phyloP scores from a whole-genome alignment of 2,888 invertebrate species.

The Mythimna pallens region DNA sequence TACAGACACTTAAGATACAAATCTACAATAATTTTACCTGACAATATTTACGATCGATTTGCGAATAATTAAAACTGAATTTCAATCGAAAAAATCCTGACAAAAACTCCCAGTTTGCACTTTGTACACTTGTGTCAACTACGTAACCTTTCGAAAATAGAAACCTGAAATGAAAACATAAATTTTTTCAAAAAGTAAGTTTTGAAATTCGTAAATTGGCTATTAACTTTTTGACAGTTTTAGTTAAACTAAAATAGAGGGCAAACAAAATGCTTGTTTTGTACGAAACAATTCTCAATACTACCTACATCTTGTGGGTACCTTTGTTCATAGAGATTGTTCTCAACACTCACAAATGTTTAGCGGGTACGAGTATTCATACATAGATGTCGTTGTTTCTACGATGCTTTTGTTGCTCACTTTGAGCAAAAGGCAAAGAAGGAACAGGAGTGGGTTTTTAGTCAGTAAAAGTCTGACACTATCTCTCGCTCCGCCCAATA shows the following conservation, averaged over 20 bases:
- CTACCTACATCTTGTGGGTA: not conserved
- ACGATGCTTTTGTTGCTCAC: not conserved
- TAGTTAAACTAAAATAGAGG: not conserved
- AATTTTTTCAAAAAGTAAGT: not conserved
- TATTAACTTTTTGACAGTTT: constrained; percentile 8
- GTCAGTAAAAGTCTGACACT: too few relatives aligned
- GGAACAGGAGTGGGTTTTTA: too few relatives aligned
- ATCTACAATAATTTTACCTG: too few relatives aligned
- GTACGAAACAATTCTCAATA: not conserved
- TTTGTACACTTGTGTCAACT: not conserved
- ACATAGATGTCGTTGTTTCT: constrained; percentile 23
- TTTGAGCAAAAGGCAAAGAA: too few relatives aligned
- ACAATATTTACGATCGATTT: too few relatives aligned
- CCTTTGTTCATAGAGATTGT: not conserved
- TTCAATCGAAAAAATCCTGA: too few relatives aligned
- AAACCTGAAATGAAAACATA: not conserved
- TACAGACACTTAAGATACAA: too few relatives aligned
- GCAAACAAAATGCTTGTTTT: not conserved
- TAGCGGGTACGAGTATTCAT: not conserved
- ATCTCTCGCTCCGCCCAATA: too few relatives aligned
- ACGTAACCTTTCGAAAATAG: not conserved
- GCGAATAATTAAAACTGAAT: too few relatives aligned
- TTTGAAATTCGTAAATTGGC: constrained; percentile 3
- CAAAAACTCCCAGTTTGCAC: too few relatives aligned
- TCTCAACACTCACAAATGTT: not conserved